A percentile compares a stretch with the other conserved stretches of the same genome.
These are phyloP conservation scores for Lepidurus arcticus DNA, from an alignment of 1,140 invertebrate genomes.

Conservation along the genomic window DNA sequence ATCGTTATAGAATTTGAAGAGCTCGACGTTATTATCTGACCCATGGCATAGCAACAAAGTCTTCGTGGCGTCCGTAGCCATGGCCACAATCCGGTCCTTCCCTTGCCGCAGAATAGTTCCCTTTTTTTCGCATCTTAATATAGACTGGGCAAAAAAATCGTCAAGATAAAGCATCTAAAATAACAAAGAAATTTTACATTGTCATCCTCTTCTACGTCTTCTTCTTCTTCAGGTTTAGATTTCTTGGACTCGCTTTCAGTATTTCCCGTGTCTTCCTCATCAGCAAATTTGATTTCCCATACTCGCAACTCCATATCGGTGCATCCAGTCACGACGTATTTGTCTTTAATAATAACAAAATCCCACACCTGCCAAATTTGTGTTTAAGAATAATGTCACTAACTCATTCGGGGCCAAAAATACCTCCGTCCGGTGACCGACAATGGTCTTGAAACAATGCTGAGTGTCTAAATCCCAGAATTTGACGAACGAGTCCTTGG, in stretches of 20 bases:
- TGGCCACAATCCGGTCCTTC: conserved; percentile 62
- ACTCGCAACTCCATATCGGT: conserved; percentile 76
- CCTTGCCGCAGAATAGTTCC: conserved; percentile 70
- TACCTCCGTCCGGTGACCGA: conserved; percentile 51
- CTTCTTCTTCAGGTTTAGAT: conserved; percentile 40
- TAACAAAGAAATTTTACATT: conserved; percentile 17
- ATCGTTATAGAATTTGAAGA: conserved; percentile 71
- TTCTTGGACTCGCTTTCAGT: conserved; percentile 38
- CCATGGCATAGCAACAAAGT: conserved; percentile 75
- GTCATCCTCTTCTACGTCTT: conserved; percentile 49
- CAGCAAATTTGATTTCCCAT: conserved; percentile 57
- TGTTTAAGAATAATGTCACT: conserved; percentile 37
- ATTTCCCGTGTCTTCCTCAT: conserved; percentile 42
- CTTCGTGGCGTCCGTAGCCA: conserved; percentile 59
- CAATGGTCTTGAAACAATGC: conserved; percentile 90
- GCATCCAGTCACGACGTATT: conserved; percentile 77
- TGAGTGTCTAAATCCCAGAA: conserved; percentile 95
- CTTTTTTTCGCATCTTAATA: conserved; percentile 64
- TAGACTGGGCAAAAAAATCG: conserved; percentile 47
- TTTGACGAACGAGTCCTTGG: conserved; percentile 91
- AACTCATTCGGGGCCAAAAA: too few relatives aligned
- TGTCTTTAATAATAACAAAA: conserved; percentile 69
- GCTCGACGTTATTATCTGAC: conserved; percentile 69
- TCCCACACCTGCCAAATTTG: conserved; percentile 66
- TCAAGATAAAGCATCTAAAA: too few relatives aligned